These are phyloP conservation scores for Nipponacmea schrenckii DNA, from an alignment of 2,888 invertebrate genomes.

Conservation along the genomic window DNA sequence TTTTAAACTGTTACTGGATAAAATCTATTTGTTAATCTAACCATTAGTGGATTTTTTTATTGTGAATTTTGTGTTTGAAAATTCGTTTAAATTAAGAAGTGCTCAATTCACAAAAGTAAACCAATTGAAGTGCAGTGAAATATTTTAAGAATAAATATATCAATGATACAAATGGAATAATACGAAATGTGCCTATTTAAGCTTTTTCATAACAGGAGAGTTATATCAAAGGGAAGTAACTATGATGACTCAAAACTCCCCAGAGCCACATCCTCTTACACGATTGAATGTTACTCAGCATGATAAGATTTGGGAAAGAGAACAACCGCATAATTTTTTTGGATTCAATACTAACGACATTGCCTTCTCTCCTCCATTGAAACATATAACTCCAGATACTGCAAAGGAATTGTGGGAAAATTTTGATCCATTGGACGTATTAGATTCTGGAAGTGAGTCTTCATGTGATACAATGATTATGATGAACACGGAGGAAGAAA, in stretches of 20 bases:
- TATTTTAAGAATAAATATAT: too few species aligned
- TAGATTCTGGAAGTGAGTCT: conserved; percentile 48
- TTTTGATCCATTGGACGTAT: conserved; percentile 43
- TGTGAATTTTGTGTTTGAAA: too few species aligned
- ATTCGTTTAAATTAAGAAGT: too few species aligned
- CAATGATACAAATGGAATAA: too few species aligned
- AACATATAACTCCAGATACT: conserved; percentile 44
- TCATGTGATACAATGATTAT: conserved; percentile 50
- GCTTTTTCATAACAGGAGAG: not conserved
- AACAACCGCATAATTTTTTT: conserved; percentile 30
- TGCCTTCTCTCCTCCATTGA: conserved; percentile 40
- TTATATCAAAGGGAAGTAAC: conserved; percentile 14
- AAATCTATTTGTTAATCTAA: too few species aligned
- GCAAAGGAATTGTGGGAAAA: conserved; percentile 44
- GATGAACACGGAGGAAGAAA: conserved; percentile 50
- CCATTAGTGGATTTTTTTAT: too few species aligned
- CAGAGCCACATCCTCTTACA: conserved; percentile 44
- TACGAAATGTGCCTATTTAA: not conserved
- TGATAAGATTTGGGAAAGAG: conserved; percentile 45
- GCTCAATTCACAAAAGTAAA: too few species aligned
- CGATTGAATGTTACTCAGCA: conserved; percentile 45
- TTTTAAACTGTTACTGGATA: too few species aligned
- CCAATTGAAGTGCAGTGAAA: too few species aligned
- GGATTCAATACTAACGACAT: conserved; percentile 19
- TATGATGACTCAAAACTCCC: conserved; percentile 23